Base-by-base conservation (phyloP, 1,140 invertebrate species). In the Streblospio benedicti region DNA sequence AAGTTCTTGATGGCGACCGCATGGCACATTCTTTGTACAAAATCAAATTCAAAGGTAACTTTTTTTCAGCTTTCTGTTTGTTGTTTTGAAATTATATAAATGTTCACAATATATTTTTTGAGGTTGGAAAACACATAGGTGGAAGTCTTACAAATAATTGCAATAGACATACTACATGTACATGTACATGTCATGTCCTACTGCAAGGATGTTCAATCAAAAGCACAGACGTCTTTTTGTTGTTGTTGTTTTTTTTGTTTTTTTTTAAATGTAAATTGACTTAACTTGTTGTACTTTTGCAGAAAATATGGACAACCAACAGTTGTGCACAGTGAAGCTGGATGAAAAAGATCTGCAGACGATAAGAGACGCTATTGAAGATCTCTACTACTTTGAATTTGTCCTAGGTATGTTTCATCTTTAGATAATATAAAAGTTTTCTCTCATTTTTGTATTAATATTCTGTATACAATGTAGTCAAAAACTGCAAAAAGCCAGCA, bases 371-470 rank as follows among this genome's bases (percentile, higher is more conserved):
- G 80, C 81, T 5, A 79, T 82, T 45, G 81, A 82, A 71, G 81
- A 82, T 67, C 70, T 81, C 3, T 82, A 82, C 65, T 82, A 82
- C 68, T 82, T 81, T 74, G 81, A 82, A 65, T 82, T 82, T 77
- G 79, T 82, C 27, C 64, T 81, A 44, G 79, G 79, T 80, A 68
- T 62, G 69, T 70, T 30, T 1, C 25, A 9, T 18, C 23, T 59
- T 38, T 64, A 14, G 6, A 12, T 1, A 6, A 23, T 59, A 59
- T 60, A n/a, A n/a, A n/a, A n/a, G n/a, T n/a, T n/a, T n/a, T 49
- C n/a, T 25, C 25, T 6, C 45, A 49, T 49, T 49, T 12, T 49
- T 49, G n/a, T 12, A 12, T 49, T 49, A 18, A 18, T 12, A 18
- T 49, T 18, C 25, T 49, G 9, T 9, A 12, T 12, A 12, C 25